Evolutionary conservation across 2,888 invertebrate species (phyloP), one percentile per base, ranked within the genome.

Genomic region (Ethmia dodecea): DNA sequence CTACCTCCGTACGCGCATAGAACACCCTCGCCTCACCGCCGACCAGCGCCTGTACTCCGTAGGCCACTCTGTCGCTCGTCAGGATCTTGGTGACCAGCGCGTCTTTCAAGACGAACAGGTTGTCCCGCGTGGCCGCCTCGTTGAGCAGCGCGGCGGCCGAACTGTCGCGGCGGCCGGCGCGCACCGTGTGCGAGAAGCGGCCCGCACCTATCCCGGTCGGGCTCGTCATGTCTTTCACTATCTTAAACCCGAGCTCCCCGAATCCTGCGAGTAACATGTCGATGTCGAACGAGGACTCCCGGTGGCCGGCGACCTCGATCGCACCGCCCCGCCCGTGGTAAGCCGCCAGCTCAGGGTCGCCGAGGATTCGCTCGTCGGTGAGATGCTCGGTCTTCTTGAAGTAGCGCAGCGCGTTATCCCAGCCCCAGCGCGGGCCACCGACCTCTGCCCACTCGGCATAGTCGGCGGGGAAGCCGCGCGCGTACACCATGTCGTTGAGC

Each of bases 401-500:
- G 45, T 69, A 78, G 1, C 61, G 42, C 0, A 83, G 51, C 0
- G 80, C 77, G 5, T 61, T 59, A 1, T 49, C 40, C 81, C 81
- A 83, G 33, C 45, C 53, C 81, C 81, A 83, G 0, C 53, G 42
- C 1, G 55, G 45, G 0, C 76, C 75, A 1, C 51, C 51, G 8
- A 58, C 37, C 2, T 40, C 25, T 0, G 70, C 75, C 83, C 81
- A 84, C 32, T 76, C 74, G 3, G 75, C 50, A 49, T 75, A 84
- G 51, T 84, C 83, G 0, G 40, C 44, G 8, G 80, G 79, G 40
- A 65, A 68, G 1, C 83, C 83, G 3, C 83, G 56, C 1, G 79
- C 51, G 47, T 83, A 81, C 6, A 83, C 60, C 80, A 81, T 79
- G 52, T 74, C 74, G 38, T 78, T 80, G 36, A 79, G 46, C 14